Evolutionary conservation across 2,113 vertebrate genomes (phyloP).

Genomic region (Argyrosomus japonicus): DNA sequence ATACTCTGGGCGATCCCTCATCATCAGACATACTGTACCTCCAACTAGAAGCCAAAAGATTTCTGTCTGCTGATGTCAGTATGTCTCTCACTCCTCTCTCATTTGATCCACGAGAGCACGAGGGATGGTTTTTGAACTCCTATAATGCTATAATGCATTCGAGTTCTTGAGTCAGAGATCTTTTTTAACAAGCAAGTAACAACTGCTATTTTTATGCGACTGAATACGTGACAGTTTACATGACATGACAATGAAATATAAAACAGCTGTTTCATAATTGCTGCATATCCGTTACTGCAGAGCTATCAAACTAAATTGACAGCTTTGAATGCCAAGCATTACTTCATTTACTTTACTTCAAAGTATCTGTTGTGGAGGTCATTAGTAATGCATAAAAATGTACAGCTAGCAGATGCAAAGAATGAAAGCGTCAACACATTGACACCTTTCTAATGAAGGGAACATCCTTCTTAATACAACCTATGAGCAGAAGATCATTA

Average conservation of each 20-base stretch:
- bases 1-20: slow-evolving; percentile 29
- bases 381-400: neutral
- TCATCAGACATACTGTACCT: slow-evolving; percentile 27
- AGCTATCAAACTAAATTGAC: neutral
- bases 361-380: neutral
- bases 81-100: slow-evolving; percentile 14
- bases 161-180: neutral
- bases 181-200: slow-evolving; percentile 25
- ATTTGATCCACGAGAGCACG: slow-evolving; percentile 9
- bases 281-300: neutral
- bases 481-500: neutral
- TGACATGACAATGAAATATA: slow-evolving; percentile 23
- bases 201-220: slow-evolving; percentile 30
- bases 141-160: slow-evolving; percentile 12
- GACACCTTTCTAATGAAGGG: neutral
- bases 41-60: slow-evolving; percentile 29
- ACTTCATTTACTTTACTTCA: neutral
- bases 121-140: slow-evolving; percentile 3
- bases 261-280: slow-evolving; percentile 26
- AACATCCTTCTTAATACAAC: neutral
- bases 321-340: slow-evolving; percentile 9
- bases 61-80: slow-evolving; percentile 48
- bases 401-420: neutral
- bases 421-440: neutral
- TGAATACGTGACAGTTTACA: slow-evolving; percentile 15